These are phyloP conservation scores for Globodera rostochiensis DNA, from an alignment of 1,140 invertebrate genomes.

Conservation along the genomic window DNA sequence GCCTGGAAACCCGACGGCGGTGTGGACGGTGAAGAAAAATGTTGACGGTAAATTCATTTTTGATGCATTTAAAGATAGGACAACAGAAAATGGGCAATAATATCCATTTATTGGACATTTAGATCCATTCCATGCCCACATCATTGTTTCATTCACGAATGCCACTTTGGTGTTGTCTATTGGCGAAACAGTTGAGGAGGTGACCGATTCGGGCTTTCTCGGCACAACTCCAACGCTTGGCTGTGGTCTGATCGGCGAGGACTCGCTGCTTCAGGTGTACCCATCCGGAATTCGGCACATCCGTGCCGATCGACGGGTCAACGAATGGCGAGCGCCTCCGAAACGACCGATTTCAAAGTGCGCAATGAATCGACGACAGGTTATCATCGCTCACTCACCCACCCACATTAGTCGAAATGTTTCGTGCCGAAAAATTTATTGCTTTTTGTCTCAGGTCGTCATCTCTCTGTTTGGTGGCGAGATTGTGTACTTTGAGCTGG, in stretches of 20 bases:
- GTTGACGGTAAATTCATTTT: slow-evolving; percentile 80
- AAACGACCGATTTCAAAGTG: slow-evolving; percentile 96
- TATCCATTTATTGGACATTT: slow-evolving; percentile 68
- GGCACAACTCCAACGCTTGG: slow-evolving; percentile 95
- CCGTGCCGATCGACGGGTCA: slow-evolving; percentile 91
- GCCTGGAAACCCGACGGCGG: slow-evolving; percentile 97
- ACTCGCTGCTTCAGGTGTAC: slow-evolving; percentile 95
- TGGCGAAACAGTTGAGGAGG: slow-evolving; percentile 99
- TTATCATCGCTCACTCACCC: not conserved
- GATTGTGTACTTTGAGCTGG: slow-evolving; percentile 99
- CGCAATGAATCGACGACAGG: slow-evolving; percentile 94
- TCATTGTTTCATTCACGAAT: slow-evolving; percentile 99
- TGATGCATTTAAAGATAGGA: not conserved
- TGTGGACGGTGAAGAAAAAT: slow-evolving; percentile 96
- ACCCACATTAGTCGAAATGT: not conserved
- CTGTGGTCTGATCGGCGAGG: slow-evolving; percentile 93
- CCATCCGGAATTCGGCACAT: slow-evolving; percentile 98
- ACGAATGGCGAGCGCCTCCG: slow-evolving; percentile 97
- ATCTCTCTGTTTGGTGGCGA: slow-evolving; percentile 96
- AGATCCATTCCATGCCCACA: slow-evolving; percentile 99
- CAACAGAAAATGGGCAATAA: not conserved
- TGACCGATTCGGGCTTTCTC: slow-evolving; percentile 97
- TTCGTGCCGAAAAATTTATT: not conserved
- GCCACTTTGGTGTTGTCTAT: slow-evolving; percentile 98
- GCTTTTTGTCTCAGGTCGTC: slow-evolving; percentile 73